Evolutionary conservation across 2,888 invertebrate species (phyloP).

Genomic region (Argyresthia goedartella): DNA sequence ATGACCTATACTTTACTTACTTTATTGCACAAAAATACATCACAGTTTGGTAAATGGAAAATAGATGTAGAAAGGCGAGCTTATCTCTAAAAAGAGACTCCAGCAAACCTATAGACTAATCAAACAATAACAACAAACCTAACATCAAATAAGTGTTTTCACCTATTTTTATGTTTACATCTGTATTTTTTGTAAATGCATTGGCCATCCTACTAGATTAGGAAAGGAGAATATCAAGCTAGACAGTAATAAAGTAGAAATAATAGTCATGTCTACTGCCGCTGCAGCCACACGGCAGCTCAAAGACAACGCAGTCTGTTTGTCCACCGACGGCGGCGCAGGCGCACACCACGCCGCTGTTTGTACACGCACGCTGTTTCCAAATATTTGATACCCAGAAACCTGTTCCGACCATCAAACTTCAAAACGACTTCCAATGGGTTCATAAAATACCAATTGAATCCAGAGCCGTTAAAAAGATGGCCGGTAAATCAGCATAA

Average conservation of each 20-base stretch:
- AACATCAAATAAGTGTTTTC: no score
- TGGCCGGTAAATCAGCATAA: conserved; percentile 6
- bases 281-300: conserved; percentile 32
- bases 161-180: no score
- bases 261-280: not conserved
- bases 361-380: conserved; percentile 1
- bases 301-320: conserved; percentile 32
- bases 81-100: no score
- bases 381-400: conserved; percentile 2
- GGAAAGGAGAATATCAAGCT: not conserved
- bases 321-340: conserved; percentile 15
- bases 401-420: conserved; percentile 1
- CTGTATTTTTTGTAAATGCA: no score
- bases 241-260: not conserved
- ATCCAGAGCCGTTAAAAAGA: not conserved
- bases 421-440: not conserved
- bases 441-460: not conserved
- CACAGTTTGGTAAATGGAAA: no score
- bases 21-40: no score
- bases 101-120: no score
- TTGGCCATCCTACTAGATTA: no score
- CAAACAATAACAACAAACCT: no score
- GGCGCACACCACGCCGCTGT: conserved; percentile 1
- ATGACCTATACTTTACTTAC: no score
- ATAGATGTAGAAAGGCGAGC: no score